Base-by-base conservation (phyloP, 2,797 vertebrate genomes). In the Apogon hyalosoma region DNA sequence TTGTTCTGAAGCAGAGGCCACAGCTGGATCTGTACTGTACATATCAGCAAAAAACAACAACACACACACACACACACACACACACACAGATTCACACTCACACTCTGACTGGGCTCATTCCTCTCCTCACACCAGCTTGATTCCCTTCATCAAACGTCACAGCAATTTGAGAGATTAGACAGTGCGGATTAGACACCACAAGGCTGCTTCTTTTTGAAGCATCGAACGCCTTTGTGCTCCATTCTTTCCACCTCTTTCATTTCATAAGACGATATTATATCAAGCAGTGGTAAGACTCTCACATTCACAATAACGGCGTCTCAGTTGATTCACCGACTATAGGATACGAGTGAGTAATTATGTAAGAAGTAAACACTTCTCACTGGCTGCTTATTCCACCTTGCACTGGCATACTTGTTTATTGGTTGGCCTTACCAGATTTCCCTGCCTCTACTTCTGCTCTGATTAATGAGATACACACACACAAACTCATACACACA, bases 111-210 rank as follows among this genome's bases (percentile, higher is more conserved):
- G 53, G 74, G 76, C 78, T 56, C 8, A 57, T 73, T 84, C 64
- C 78, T 80, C 72, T 69, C 50, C 70, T 61, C 68, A 28, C 79
- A 76, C 67, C 73, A 56, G 73, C 83, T 81, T 75, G 38, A 69
- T 81, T 70, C 82, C 70, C 80, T 82, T 89, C 85, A 85, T 88
- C 84, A 87, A 88, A 87, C 79, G 87, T 90, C 86, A 90, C 90
- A 88, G 87, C 84, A 86, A 91, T 90, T 90, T 89, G 83, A 86
- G 89, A 90, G 91, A 91, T 91, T 90, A 90, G 89, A 89, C 85
- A 43, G 70, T 42, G 15, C 24, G 85, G 88, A 87, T 92, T 91
- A 90, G 79, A 84, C 86, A 69, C 69, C 88, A 83, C 79, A 75
- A 88, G 79, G 80, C 84, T 63, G 86, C 83, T 67, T 83, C 83